Base-by-base conservation (phyloP, 2,888 invertebrate species). In the Diloba caeruleocephala region DNA sequence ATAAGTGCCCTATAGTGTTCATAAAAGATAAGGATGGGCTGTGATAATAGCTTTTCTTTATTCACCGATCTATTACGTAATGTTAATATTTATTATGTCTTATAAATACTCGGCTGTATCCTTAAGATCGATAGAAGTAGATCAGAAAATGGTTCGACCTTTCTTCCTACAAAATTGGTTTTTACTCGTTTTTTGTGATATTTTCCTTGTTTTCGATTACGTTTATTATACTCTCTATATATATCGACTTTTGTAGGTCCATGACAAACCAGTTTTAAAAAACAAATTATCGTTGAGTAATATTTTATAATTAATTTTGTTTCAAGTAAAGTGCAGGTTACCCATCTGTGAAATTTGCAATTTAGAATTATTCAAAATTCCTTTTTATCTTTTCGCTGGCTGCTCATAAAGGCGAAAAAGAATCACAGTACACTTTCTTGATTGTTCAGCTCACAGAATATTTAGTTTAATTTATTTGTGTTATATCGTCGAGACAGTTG, bases 101-200 rank as follows among this genome's bases (percentile, higher is more conserved):
- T 42, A 23, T 36, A 37, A 52, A 25, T 32, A 53, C 31, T 10
- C 10, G 1, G 9, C n/a, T n/a, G n/a, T n/a, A n/a, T 21, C 38
- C 14, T 21, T 28, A 4, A 2, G 9, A 29, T 17, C 6, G 15
- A 13, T 31, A 38, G 26, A 31, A 48, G 48, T 58, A 12, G 26
- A 43, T 48, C 34, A 38, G 25, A 32, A 50, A 37, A 56, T 32
- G 56, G 44, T 29, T 55, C 25, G 4, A 19, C 12, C 1, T 34
- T 45, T 42, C 50, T 50, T 38, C 34, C 37, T n/a, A 42, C 21
- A 8, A 9, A 50, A 29, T 41, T 6, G 29, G 26, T 38, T 29
- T 21, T n/a, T 38, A 33, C 42, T 29, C 8, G 12, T 38, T 37
- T 31, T 31, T 31, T 19, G 8, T 14, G 21, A 12, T n/a, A 25